Percentiles rank a stretch among this genome's conserved stretches.
Conservation (phyloP, 2,888 invertebrate species). For the Loripinus fragilis region DNA sequence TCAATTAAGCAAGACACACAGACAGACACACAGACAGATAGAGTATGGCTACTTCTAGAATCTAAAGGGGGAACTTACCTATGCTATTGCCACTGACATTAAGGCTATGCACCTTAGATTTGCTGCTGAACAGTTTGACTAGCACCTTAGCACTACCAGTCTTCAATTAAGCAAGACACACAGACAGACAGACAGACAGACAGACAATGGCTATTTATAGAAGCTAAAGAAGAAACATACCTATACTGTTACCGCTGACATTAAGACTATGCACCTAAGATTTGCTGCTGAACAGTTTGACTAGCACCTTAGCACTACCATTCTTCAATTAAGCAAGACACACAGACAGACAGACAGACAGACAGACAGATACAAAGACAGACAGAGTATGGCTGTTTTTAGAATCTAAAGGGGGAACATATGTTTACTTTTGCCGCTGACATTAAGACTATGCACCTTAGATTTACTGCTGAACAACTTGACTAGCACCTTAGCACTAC, state of each 20-base stretch:
- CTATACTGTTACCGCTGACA: constrained; percentile 70
- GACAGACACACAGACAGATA: too few species aligned
- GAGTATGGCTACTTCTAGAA: too few species aligned
- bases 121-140: constrained; percentile 31
- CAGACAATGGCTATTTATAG: too few species aligned
- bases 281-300: constrained; percentile 37
- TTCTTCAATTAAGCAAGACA: constrained; percentile 21
- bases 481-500: constrained; percentile 41
- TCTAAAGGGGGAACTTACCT: constrained; percentile 57
- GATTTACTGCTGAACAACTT: constrained; percentile 45
- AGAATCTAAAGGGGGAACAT: too few species aligned
- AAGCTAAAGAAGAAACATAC: constrained; percentile 48
- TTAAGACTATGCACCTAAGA: constrained; percentile 73
- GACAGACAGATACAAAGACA: too few species aligned
- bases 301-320: constrained; percentile 36
- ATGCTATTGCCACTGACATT: constrained; percentile 69
- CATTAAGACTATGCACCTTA: constrained; percentile 73
- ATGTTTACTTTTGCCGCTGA: constrained; percentile 71
- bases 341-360: too few species aligned
- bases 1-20: too few species aligned
- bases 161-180: too few species aligned
- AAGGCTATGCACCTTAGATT: constrained; percentile 68
- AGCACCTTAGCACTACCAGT: constrained; percentile 45
- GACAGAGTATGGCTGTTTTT: too few species aligned
- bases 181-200: too few species aligned